Evolutionary conservation across 2,113 vertebrate genomes (phyloP).

Genomic region (Chaetorhynchus papuensis): DNA sequence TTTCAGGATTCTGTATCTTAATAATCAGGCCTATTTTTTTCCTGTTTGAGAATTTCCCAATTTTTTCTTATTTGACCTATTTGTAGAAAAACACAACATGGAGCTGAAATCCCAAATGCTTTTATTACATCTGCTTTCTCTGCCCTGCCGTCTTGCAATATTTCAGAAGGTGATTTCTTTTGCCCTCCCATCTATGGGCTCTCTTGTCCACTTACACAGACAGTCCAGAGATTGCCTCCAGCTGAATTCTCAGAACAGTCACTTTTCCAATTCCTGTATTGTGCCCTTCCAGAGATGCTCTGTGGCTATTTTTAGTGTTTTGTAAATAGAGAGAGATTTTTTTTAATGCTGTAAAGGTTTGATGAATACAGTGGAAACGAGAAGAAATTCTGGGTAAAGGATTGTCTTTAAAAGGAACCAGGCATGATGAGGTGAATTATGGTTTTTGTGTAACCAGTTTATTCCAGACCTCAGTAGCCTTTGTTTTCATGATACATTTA

Average conservation of each 20-base stretch:
- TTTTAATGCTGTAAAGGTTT: neutral
- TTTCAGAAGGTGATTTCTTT: neutral
- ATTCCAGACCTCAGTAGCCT: neutral
- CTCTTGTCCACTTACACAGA: rapidly evolving
- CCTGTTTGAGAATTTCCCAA: neutral
- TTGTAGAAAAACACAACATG: neutral
- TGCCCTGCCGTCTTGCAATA: neutral
- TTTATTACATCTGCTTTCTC: neutral
- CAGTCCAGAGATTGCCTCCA: neutral
- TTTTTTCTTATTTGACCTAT: neutral
- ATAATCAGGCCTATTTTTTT: neutral
- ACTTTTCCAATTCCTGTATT: neutral
- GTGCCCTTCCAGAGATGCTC: neutral
- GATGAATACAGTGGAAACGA: neutral
- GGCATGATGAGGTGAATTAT: neutral
- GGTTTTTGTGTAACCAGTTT: neutral
- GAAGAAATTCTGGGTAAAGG: neutral
- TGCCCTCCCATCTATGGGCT: rapidly evolving
- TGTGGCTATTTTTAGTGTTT: neutral
- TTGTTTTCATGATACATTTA: neutral
- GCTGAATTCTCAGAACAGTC: neutral
- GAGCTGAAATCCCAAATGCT: neutral
- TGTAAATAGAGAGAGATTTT: neutral
- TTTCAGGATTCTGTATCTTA: neutral
- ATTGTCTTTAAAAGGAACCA: neutral